These are phyloP conservation scores for Metallyticus violacea DNA, from an alignment of 2,888 invertebrate species.

Conservation along the genomic window DNA sequence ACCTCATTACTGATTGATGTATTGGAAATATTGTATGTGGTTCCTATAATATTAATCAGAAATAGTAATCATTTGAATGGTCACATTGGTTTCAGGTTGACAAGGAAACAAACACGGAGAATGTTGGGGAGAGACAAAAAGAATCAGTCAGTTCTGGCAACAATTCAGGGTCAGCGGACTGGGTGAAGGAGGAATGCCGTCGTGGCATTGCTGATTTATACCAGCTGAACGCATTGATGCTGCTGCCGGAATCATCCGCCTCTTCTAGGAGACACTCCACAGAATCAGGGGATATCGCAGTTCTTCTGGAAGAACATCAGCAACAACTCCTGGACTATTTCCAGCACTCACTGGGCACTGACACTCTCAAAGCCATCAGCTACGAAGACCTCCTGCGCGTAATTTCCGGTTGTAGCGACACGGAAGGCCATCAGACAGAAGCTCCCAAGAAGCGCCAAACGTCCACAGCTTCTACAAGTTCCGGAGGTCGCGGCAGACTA, in stretches of 20 bases:
- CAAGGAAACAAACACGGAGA: slow-evolving; percentile 31
- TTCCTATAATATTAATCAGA: too few relatives aligned
- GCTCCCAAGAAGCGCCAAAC: neutral
- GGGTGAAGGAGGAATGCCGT: slow-evolving; percentile 41
- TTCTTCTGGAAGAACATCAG: slow-evolving; percentile 35
- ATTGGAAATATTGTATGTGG: too few relatives aligned
- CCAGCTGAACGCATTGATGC: slow-evolving; percentile 38
- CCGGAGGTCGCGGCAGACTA: slow-evolving; percentile 30
- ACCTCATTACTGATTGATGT: too few relatives aligned
- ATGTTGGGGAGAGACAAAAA: neutral
- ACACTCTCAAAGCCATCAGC: slow-evolving; percentile 32
- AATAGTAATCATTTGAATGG: too few relatives aligned
- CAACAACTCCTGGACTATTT: slow-evolving; percentile 43
- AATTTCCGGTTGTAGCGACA: neutral
- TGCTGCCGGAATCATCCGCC: neutral
- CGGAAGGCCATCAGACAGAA: neutral
- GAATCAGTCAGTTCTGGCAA: neutral
- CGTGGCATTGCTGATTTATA: slow-evolving; percentile 42
- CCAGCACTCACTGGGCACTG: slow-evolving; percentile 27
- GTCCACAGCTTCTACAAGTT: neutral
- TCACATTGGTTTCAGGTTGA: slow-evolving; percentile 18
- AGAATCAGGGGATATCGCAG: neutral
- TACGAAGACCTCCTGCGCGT: slow-evolving; percentile 39
- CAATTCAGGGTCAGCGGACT: slow-evolving; percentile 3
- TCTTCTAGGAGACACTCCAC: neutral